Evolutionary conservation across 2,113 vertebrate species (phyloP).

Genomic region (Gallinago jamesoni): DNA sequence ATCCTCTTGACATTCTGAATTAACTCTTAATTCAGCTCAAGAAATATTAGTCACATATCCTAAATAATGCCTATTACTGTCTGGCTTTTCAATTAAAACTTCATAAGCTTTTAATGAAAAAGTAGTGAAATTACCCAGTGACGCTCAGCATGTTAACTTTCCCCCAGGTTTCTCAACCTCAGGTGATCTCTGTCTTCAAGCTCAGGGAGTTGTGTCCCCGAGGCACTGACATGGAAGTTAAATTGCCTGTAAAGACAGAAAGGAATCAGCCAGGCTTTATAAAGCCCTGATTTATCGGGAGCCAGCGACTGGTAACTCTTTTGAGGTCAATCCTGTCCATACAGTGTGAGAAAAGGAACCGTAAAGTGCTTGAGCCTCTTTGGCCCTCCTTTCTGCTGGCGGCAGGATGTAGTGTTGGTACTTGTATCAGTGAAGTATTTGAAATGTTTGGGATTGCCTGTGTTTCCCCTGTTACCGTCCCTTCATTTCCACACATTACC

Average conservation of each 20-base stretch:
- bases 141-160: not conserved
- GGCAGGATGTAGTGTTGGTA: not conserved
- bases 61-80: not conserved
- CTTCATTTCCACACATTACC: not conserved
- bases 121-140: not conserved
- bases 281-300: not conserved
- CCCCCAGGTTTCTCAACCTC: not conserved
- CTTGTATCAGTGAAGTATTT: fast-evolving
- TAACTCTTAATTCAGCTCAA: slow-evolving; percentile 31
- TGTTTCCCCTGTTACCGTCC: not conserved
- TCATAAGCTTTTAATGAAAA: not conserved
- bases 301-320: not conserved
- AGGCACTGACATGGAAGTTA: not conserved
- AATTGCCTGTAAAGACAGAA: not conserved
- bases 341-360: not conserved
- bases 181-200: fast-evolving
- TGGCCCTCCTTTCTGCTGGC: not conserved
- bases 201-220: not conserved
- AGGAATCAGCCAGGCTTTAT: not conserved
- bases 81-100: slow-evolving; percentile 8
- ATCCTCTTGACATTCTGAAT: not conserved
- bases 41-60: not conserved
- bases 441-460: not conserved
- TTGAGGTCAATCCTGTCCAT: not conserved
- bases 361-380: not conserved